Conservation (phyloP, 2,888 invertebrate genomes). For the Eustalomyia histrio region DNA sequence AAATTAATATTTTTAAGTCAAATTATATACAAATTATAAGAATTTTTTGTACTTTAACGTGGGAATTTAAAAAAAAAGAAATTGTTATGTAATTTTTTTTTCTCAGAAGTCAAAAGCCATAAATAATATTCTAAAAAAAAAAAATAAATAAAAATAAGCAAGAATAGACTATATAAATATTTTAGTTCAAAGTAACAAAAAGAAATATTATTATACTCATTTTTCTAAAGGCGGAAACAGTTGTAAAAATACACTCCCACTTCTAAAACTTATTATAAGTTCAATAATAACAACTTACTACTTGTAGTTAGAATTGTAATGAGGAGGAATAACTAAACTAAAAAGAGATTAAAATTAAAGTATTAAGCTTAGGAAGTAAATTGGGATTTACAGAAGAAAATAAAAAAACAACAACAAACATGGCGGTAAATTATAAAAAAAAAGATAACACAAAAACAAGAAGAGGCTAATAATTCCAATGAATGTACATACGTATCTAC, state of each 20-base stretch:
- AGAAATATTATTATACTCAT: slow-evolving; percentile 7
- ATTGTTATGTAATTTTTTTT: slow-evolving; percentile 16
- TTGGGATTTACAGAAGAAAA: background rate
- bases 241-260: slow-evolving; percentile 51
- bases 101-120: slow-evolving; percentile 44
- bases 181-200: slow-evolving; percentile 15
- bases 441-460: background rate
- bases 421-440: background rate
- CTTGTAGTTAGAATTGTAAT: background rate
- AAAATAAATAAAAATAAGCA: slow-evolving; percentile 5
- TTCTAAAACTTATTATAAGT: slow-evolving; percentile 19
- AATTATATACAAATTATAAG: background rate
- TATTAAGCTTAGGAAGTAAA: slow-evolving; percentile 2
- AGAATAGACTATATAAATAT: slow-evolving; percentile 17
- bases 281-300: slow-evolving; percentile 1
- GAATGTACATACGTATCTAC: no score
- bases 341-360: slow-evolving; percentile 2
- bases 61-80: slow-evolving; percentile 34
- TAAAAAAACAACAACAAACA: background rate
- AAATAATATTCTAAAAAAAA: slow-evolving; percentile 41
- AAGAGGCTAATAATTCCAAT: background rate
- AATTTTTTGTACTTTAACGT: slow-evolving; percentile 15
- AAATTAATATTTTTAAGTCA: no score
- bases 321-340: background rate
- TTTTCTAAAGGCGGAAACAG: slow-evolving; percentile 46